Base-by-base conservation (phyloP, 2,888 invertebrate species). In the Macrosoma leucophasiata region DNA sequence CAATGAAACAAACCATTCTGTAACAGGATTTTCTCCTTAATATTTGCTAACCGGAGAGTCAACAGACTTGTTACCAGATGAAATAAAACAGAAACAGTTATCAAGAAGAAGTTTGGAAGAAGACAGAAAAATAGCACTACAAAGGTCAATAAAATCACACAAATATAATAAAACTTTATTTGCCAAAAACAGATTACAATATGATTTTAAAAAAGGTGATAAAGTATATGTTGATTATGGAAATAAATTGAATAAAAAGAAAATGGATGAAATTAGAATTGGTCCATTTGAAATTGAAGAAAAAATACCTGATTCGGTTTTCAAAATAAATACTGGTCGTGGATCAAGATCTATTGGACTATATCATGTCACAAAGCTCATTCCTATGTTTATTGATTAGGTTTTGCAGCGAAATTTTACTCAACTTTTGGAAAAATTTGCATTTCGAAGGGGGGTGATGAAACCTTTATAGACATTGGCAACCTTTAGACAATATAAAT, bases 1-100 rank as follows among this genome's bases (percentile, higher is more conserved):
- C 24, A 50, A 49, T 37, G 36, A 42, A 22, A 49, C 50, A 13
- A 38, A 43, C 21, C 48, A 52, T 30, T 29, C 50, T 31, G 39
- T 48, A n/a, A 52, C 48, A 5, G 38, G 41, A 12, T 51, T 50
- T 36, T 29, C 48, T 32, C 46, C 46, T 26, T 46, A 34, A 36
- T 48, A 49, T 33, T 26, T 53, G 29, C 33, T 53, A 29, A 30
- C 48, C 28, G 47, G 52, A 26, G 44, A 38, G 31, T 33, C 41
- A 33, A 35, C 32, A 9, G 36, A 36, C 4, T 25, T 44, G 22
- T 31, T 44, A 37, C 50, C 46, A 31, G 20, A 30, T 8, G 31
- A 41, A 28, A 13, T 41, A 31, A 44, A 36, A 26, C 18, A 23
- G 34, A 34, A 38, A 29, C 33, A 37, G 22, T 36, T 36, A 36